Conservation (phyloP, 1,140 invertebrate species). For the Polypedilum vanderplanki region DNA sequence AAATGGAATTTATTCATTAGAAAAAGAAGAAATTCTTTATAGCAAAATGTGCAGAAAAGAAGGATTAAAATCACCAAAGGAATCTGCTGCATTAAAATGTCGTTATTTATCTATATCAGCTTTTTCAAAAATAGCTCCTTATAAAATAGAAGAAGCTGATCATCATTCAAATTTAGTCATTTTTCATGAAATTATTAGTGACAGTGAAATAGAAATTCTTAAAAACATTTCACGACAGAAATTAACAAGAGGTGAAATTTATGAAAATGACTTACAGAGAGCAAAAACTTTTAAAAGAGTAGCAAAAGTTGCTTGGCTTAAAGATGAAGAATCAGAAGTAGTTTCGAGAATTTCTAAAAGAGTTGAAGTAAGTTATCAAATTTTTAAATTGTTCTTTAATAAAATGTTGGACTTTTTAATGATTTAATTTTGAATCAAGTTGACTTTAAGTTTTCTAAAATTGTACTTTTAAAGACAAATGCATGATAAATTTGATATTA, state of each 20-base stretch:
- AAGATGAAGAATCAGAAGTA: not conserved
- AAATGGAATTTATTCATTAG: not conserved
- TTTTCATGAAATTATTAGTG: not conserved
- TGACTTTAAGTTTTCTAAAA: too few relatives aligned
- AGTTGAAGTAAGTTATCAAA: not conserved
- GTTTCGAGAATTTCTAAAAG: not conserved
- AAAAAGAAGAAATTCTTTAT: not conserved
- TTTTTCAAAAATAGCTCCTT: not conserved
- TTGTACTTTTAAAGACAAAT: too few relatives aligned
- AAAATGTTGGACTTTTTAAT: too few relatives aligned
- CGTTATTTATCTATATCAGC: not conserved
- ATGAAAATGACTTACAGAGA: not conserved
- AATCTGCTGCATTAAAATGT: not conserved
- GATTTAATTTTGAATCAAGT: too few relatives aligned
- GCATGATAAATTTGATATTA: too few relatives aligned
- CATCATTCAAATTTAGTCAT: conserved; percentile 41
- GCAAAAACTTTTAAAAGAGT: not conserved
- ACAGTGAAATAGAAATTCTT: not conserved
- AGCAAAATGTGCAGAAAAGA: not conserved
- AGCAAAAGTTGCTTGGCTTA: not conserved
- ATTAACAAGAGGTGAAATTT: not conserved
- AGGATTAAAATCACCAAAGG: not conserved
- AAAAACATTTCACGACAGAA: not conserved
- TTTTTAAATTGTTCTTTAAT: too few relatives aligned
- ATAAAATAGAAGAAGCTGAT: conserved; percentile 39